Base-by-base conservation (phyloP, 2,113 vertebrate species). In the Pseudolaguvia tuberculata region DNA sequence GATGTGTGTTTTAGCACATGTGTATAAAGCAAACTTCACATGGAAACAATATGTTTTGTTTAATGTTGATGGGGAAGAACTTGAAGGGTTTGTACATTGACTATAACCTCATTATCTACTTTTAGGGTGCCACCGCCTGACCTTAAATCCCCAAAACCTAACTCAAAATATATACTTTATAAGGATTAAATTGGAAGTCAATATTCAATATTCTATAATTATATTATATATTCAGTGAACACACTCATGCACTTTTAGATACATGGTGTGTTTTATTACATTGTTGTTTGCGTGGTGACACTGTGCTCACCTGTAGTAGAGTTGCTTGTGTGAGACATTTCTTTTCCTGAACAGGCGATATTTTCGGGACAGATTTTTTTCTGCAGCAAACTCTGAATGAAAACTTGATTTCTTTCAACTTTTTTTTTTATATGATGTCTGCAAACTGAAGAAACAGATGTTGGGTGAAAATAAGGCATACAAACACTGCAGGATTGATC, bases 251-350 rank as follows among this genome's bases (percentile, higher is more conserved):
- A 18, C 23, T 27, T 50, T 66, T 21, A 11, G 7, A 5, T 55
- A 27, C 51, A 10, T 8, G 7, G 5, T 23, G 20, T 20, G 21
- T 6, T 35, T 39, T 12, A n/a, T 12, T 13, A 27, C 21, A 45
- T 23, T 8, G 14, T 18, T 25, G 11, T 42, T 39, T 76, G 18
- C 18, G 21, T 65, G 42, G 21, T 67, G 21, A 56, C 20, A 1
- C n/a, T 62, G 17, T 23, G 51, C 62, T 62, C 27, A 80, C 79
- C 75, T 77, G 63, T 63, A 50, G 53, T 57, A 20, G 63, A n/a
- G 6, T 31, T 15, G 5, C 4, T 58, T 17, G 1, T 45, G n/a
- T 17, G 21, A 48, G 21, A 0, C 9, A 2, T 11, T 29, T 12
- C 3, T 20, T 0, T 20, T 29, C 1, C 17, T 25, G 62, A 1